Percentiles rank a stretch among this genome's conserved stretches.
phyloP scores from a whole-genome alignment of 2,113 vertebrate species.

The Cottus gobio region DNA sequence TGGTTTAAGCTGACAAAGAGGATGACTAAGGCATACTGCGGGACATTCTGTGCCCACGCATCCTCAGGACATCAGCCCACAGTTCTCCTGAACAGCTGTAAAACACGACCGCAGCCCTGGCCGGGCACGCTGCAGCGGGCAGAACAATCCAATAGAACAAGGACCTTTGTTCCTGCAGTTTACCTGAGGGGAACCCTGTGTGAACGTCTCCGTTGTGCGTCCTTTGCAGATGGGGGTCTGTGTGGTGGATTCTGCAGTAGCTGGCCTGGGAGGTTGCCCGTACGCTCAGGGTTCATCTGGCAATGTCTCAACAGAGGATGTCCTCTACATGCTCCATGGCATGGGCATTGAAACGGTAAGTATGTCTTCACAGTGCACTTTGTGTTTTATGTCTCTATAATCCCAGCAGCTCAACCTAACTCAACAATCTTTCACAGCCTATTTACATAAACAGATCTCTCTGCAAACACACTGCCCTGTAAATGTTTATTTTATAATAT shows the following conservation, averaged over 20 bases:
- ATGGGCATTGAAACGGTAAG: conserved; percentile 94
- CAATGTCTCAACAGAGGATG: conserved; percentile 95
- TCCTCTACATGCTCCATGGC: conserved; percentile 95
- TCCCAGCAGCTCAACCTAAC: conserved; percentile 33
- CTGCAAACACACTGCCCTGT: conserved; percentile 56
- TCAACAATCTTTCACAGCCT: conserved; percentile 24
- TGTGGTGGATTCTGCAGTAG: conserved; percentile 93
- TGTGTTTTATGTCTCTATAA: conserved; percentile 38
- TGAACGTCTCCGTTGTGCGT: conserved; percentile 66
- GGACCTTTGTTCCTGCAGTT: conserved; percentile 70
- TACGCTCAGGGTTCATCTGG: conserved; percentile 94
- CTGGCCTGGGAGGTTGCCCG: conserved; percentile 94
- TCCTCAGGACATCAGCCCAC: conserved; percentile 62
- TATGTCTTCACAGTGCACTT: conserved; percentile 48
- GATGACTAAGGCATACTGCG: conserved; percentile 75
- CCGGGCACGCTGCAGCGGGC: conserved; percentile 39
- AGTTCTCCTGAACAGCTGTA: conserved; percentile 67
- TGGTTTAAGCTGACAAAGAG: conserved; percentile 72
- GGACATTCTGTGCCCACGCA: conserved; percentile 76
- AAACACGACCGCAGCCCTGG: conserved; percentile 69
- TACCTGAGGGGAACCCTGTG: conserved; percentile 48
- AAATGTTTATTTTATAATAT: conserved; percentile 65
- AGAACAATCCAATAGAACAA: conserved; percentile 68
- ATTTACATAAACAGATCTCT: conserved; percentile 58
- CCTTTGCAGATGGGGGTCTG: conserved; percentile 92